Percentiles rank a stretch among this genome's conserved stretches.
Evolutionary conservation across 2,113 vertebrate genomes (phyloP).

Genomic region (Neotragus pygmaeus): DNA sequence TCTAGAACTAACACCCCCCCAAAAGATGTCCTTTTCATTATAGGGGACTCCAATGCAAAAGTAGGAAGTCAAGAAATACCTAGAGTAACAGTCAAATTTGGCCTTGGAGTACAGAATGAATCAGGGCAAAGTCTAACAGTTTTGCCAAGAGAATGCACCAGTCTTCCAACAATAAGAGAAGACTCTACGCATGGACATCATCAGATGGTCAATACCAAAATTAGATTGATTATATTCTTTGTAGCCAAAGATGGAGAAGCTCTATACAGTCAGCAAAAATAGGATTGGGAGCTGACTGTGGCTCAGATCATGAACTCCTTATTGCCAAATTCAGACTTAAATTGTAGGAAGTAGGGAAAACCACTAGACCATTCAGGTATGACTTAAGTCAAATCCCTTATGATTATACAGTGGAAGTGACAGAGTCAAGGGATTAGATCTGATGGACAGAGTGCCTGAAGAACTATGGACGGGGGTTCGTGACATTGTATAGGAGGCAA

Average conservation of each 20-base stretch:
- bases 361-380: background rate
- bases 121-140: background rate
- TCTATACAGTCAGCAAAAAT: background rate
- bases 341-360: background rate
- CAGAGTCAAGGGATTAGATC: background rate
- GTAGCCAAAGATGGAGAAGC: background rate
- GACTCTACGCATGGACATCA: background rate
- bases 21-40: background rate
- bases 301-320: background rate
- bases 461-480: rapidly evolving
- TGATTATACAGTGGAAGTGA: background rate
- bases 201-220: background rate
- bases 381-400: background rate
- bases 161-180: background rate
- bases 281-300: background rate
- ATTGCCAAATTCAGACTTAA: background rate
- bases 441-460: background rate
- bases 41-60: background rate
- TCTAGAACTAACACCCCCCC: background rate
- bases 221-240: background rate
- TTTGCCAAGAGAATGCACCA: background rate
- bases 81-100: background rate
- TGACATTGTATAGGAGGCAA: background rate
- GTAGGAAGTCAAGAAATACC: background rate
- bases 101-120: background rate